Percentiles rank a stretch among this genome's conserved stretches.
Evolutionary conservation across 2,113 vertebrate species (phyloP).

Genomic region (Pelecanus crispus): DNA sequence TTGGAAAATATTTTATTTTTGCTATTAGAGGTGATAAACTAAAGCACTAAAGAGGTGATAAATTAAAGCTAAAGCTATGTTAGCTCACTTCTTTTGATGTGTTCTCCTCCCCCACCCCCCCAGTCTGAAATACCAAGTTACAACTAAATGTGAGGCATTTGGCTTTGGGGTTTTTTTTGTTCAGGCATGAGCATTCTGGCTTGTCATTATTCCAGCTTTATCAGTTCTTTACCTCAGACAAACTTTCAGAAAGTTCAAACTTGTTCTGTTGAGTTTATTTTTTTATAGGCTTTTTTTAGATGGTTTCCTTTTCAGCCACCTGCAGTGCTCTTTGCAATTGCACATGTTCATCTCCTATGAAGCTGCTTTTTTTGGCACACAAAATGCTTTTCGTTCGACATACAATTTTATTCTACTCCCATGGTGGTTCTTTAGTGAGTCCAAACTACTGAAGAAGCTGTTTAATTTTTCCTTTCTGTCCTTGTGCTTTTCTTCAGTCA

Average conservation of each 20-base stretch:
- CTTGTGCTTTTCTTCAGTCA: background rate
- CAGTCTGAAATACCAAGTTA: background rate
- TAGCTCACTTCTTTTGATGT: background rate
- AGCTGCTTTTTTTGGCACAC: slow-evolving; percentile 57
- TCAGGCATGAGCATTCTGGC: background rate
- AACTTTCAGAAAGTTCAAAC: slow-evolving; percentile 1
- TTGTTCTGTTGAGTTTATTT: slow-evolving; percentile 28
- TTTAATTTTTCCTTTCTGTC: slow-evolving; percentile 24
- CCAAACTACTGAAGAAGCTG: slow-evolving; percentile 32
- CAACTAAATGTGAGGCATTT: background rate
- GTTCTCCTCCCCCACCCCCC: too few species aligned
- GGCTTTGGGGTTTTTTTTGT: background rate
- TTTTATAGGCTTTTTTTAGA: slow-evolving; percentile 46
- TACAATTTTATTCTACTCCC: slow-evolving; percentile 22
- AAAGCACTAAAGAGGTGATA: background rate
- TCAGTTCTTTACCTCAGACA: slow-evolving; percentile 6
- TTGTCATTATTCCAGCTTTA: background rate
- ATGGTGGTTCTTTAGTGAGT: slow-evolving; percentile 28
- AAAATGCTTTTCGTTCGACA: slow-evolving; percentile 17
- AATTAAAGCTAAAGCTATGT: background rate
- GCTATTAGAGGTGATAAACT: background rate
- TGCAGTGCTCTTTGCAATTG: slow-evolving; percentile 57
- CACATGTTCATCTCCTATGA: slow-evolving; percentile 52
- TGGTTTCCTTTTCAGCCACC: slow-evolving; percentile 58
- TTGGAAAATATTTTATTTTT: background rate